These are phyloP conservation scores for Haliaeetus leucogaster DNA, from an alignment of 2,113 vertebrate species.

Conservation along the genomic window DNA sequence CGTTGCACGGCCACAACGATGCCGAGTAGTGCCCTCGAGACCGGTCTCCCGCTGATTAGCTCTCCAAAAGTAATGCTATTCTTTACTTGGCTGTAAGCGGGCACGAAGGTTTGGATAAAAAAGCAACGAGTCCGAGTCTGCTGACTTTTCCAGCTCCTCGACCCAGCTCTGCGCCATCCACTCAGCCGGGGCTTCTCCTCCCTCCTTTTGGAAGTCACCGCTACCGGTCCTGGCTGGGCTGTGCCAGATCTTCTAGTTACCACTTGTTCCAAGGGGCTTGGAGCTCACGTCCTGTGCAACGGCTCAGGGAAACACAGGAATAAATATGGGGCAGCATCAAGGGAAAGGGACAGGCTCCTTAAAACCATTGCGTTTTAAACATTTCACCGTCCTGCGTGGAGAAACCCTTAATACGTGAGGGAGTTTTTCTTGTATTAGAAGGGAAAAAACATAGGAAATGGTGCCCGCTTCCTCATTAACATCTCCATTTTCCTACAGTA, in stretches of 20 bases:
- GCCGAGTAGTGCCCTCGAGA: not conserved
- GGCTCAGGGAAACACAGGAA: not conserved
- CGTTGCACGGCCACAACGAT: not conserved
- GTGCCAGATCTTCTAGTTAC: not conserved
- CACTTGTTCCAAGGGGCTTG: not conserved
- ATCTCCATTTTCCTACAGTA: not conserved
- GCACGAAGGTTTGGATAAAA: not conserved
- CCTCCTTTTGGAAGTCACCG: not conserved
- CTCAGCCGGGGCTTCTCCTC: not conserved
- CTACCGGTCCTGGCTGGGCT: not conserved
- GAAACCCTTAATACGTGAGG: not conserved
- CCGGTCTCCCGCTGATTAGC: not conserved
- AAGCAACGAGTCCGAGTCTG: fast-evolving
- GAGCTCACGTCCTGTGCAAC: not conserved
- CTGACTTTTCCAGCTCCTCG: not conserved
- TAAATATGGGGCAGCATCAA: not conserved
- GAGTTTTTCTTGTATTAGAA: not conserved
- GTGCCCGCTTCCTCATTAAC: not conserved
- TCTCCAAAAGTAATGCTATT: not conserved
- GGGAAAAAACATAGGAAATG: not conserved
- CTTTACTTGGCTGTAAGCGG: not conserved
- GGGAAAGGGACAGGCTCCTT: not conserved
- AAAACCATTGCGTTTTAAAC: not conserved
- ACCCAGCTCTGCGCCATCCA: not conserved
- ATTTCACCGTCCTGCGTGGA: not conserved